Evolutionary conservation across 2,113 vertebrate genomes (phyloP).

Genomic region (Gadus macrocephalus): DNA sequence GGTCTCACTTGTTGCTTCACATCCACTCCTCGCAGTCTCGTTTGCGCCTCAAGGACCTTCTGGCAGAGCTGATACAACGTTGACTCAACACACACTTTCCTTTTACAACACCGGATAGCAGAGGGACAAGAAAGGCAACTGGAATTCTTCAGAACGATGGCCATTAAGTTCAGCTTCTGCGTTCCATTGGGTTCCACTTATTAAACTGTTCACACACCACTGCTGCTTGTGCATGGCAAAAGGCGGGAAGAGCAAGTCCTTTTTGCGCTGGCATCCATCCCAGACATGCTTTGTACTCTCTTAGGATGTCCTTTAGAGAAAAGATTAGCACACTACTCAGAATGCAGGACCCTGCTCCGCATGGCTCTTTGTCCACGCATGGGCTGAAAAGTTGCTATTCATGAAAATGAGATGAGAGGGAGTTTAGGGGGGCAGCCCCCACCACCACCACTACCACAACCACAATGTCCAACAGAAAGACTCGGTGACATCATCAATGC

Average conservation of each 20-base stretch:
- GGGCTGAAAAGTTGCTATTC: conserved; percentile 54
- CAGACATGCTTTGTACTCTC: conserved; percentile 34
- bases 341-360: conserved; percentile 26
- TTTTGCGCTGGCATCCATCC: conserved; percentile 21
- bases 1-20: conserved; percentile 34
- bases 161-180: conserved; percentile 23
- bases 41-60: conserved; percentile 30
- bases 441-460: no score
- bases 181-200: conserved; percentile 34
- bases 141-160: conserved; percentile 3
- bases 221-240: not conserved
- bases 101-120: conserved; percentile 12
- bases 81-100: conserved; percentile 15
- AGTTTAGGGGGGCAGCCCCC: not conserved
- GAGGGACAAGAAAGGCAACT: conserved; percentile 17
- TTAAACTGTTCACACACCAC: conserved; percentile 38
- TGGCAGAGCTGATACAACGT: conserved; percentile 43
- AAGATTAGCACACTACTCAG: conserved; percentile 46
- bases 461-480: conserved; percentile 29
- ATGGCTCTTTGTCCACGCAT: conserved; percentile 38
- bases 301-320: conserved; percentile 41
- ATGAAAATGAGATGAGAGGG: conserved; percentile 44
- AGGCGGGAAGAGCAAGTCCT: conserved; percentile 3
- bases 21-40: conserved; percentile 34
- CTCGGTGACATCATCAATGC: conserved; percentile 61